Evolutionary conservation across 2,888 invertebrate species (phyloP).

Genomic region (Lasioglossum malachurum): DNA sequence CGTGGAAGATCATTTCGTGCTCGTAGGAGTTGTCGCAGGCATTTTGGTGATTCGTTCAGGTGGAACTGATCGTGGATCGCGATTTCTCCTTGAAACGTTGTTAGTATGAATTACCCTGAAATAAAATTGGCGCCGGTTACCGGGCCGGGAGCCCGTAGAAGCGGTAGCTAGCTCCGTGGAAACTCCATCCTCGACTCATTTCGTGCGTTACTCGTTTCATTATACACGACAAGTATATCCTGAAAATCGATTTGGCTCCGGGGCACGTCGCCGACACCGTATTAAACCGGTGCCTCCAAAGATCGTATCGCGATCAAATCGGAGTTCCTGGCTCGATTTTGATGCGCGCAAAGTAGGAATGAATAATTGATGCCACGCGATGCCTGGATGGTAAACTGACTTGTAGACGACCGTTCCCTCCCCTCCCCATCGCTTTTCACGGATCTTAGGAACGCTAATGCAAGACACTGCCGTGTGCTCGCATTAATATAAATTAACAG

Average conservation of each 20-base stretch:
- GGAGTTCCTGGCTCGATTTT: slow-evolving; percentile 59
- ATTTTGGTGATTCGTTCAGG: background rate
- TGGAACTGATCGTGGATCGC: background rate
- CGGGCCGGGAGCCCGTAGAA: background rate
- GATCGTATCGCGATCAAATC: slow-evolving; percentile 62
- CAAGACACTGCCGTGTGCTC: slow-evolving; percentile 66
- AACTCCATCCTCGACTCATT: slow-evolving; percentile 32
- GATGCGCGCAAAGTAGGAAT: slow-evolving; percentile 67
- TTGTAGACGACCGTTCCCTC: slow-evolving; percentile 33
- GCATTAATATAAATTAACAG: slow-evolving; percentile 79
- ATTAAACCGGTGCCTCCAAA: slow-evolving; percentile 40
- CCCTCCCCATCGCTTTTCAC: slow-evolving; percentile 46
- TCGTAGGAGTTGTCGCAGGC: background rate
- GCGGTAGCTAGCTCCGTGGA: background rate
- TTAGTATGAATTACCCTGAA: slow-evolving; percentile 36
- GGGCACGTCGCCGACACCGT: slow-evolving; percentile 26
- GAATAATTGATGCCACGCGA: slow-evolving; percentile 73
- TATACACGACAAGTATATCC: slow-evolving; percentile 46
- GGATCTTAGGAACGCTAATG: slow-evolving; percentile 57
- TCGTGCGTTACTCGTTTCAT: slow-evolving; percentile 49
- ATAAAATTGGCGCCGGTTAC: slow-evolving; percentile 15
- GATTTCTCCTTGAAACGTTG: background rate
- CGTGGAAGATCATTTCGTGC: background rate
- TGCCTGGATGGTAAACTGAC: slow-evolving; percentile 53
- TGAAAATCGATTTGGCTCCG: slow-evolving; percentile 46